Percentiles rank a stretch among this genome's conserved stretches.
Conservation (phyloP, 2,113 vertebrate species). For the Labeo rohita region DNA sequence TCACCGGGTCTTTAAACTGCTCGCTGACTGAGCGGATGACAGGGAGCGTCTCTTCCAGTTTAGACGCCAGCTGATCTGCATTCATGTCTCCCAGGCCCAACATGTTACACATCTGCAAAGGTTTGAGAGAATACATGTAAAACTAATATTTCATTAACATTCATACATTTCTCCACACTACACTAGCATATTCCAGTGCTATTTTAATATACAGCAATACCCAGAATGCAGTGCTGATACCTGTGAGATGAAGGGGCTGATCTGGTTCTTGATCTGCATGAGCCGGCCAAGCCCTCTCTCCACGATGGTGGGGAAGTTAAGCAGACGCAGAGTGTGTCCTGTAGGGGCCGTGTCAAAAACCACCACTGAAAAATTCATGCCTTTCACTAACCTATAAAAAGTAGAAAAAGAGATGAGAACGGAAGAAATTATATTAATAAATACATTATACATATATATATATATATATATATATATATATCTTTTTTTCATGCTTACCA, state of each 20-base stretch:
- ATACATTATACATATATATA: no score
- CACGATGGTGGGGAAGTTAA: conserved; percentile 96
- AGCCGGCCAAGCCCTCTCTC: conserved; percentile 92
- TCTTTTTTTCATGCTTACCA: background rate
- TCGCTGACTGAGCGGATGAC: conserved; percentile 95
- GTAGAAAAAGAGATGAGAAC: background rate
- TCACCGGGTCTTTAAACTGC: conserved; percentile 95
- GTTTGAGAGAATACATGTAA: background rate
- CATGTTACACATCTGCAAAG: conserved; percentile 92
- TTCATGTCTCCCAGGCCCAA: conserved; percentile 95
- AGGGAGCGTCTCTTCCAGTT: conserved; percentile 90
- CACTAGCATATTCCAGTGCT: background rate
- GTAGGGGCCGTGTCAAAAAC: conserved; percentile 96
- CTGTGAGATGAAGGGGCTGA: conserved; percentile 97
- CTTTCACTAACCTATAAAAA: conserved; percentile 87
- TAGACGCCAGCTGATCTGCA: conserved; percentile 92
- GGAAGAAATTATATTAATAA: no score
- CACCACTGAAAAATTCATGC: conserved; percentile 97
- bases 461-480: no score
- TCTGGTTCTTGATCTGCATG: conserved; percentile 99
- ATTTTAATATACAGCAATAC: background rate
- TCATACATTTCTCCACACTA: background rate
- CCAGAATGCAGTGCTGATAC: conserved; percentile 62
- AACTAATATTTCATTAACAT: background rate
- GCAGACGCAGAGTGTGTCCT: conserved; percentile 90